Evolutionary conservation across 2,888 invertebrate genomes (phyloP), one percentile per base, ranked within the genome.

Genomic region (Steinernema hermaphroditum): DNA sequence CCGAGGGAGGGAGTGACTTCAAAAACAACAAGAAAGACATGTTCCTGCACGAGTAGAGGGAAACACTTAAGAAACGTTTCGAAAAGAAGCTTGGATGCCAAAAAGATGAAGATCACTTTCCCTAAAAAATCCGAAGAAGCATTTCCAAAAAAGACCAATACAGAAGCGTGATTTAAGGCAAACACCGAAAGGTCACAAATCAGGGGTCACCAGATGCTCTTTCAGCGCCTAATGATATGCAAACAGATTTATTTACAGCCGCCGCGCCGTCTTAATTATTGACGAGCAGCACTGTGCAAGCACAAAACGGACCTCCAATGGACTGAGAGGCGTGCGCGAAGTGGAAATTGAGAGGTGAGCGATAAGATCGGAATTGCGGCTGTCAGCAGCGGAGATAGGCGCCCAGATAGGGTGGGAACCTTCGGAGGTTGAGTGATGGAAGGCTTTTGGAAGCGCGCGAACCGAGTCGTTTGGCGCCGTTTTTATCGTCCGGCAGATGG

Each of bases 221-320:
- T 12, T 12, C 6, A 46, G n/a, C 54, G 27, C 27, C 54, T 54
- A 54, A 54, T 54, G 54, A 54, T 22, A 54, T 54, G 54, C 54
- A 54, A 54, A 54, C 54, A 54, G 54, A 54, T 54, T 54, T 54
- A 54, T 54, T 54, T 54, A 54, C 54, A 54, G 54, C 54, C 54
- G 27, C 54, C 54, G 54, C 54, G 27, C 54, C 54, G 27, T 24
- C 54, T 54, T 54, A 54, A 54, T 54, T 54, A 54, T 54, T 54
- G 24, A 54, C 54, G 19, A 54, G 24, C 54, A 27, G 4, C 19
- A 27, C 14, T 22, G 27, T 27, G 46, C 46, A 16, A 16, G 16
- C 46, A 19, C 6, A 16, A 4, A 46, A 4, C 19, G n/a, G n/a
- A 19, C 9, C 46, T n/a, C n/a, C n/a, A n/a, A n/a, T n/a, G n/a